phyloP scores from a whole-genome alignment of 2,797 vertebrate species.

The Eidolon dupreanum region DNA sequence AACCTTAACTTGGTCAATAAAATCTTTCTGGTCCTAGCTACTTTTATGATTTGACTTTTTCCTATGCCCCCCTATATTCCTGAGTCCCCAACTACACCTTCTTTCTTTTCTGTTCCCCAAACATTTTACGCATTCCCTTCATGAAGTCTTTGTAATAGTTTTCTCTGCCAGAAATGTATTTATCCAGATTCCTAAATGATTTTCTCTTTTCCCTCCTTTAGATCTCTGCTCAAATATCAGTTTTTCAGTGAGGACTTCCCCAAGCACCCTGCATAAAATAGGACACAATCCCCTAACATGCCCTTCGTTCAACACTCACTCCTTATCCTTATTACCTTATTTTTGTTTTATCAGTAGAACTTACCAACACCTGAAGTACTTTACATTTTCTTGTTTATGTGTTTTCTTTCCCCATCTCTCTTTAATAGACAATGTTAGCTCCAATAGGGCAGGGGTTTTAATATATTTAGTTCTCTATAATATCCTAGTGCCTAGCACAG shows the following conservation, averaged over 20 bases:
- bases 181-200: neutral
- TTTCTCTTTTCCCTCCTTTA: neutral
- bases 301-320: neutral
- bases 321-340: neutral
- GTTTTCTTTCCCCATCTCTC: neutral
- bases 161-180: neutral
- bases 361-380: neutral
- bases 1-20: neutral
- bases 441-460: neutral
- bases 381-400: neutral
- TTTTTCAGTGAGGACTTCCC: neutral
- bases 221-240: neutral
- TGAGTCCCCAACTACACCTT: neutral
- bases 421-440: neutral
- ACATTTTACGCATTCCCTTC: neutral
- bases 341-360: neutral
- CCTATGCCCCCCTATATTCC: neutral
- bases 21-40: neutral
- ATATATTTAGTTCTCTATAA: neutral
- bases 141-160: neutral
- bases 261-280: neutral
- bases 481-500: neutral
- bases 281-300: accelerated
- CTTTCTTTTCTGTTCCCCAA: neutral
- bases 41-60: neutral